Evolutionary conservation across 2,888 invertebrate species (phyloP), one percentile per base, ranked within the genome.

Genomic region (Chorisops tibialis): DNA sequence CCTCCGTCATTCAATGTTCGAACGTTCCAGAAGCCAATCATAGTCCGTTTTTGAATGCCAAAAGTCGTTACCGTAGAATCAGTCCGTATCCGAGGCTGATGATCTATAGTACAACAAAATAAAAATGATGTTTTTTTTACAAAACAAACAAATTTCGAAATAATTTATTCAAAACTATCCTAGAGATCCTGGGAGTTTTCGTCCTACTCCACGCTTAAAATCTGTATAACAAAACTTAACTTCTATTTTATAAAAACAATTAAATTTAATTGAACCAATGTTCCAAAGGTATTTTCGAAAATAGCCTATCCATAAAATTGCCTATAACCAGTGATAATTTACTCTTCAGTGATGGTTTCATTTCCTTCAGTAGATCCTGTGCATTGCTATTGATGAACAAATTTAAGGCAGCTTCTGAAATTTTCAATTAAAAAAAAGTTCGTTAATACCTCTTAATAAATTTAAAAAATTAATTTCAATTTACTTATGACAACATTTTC

Each of bases 301-400:
- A 89, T 56, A 92, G 79, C 67, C 85, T 85, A 69, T 89, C 87
- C 54, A 91, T 82, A 74, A 92, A 92, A 56, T 83, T 82, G 22
- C 85, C 83, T 85, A 91, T 88, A 66, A 89, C 86, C 67, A 83
- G 82, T 6, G 90, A 83, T 24, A 92, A 80, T 75, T 92, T 91
- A 65, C 83, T 82, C 71, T 89, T 87, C 61, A 92, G 80, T 70
- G 89, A 86, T 0, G 92, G 92, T 72, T 92, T 92, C 92, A 92
- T 92, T 79, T 92, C 92, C 72, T 88, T 90, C 48, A 92, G 78
- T 12, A 92, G 78, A 67, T 92, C 92, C 71, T 92, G 91, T 0
- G 90, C 86, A 75, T 92, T 91, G 1, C 89, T 87, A 76, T 92
- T 92, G 75, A 92, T 92, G 79, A 92, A 92, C 49, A 91, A 80